Evolutionary conservation across 2,113 vertebrate genomes (phyloP), one percentile per base, ranked within the genome.

Genomic region (Onychorhynchus coronatus): DNA sequence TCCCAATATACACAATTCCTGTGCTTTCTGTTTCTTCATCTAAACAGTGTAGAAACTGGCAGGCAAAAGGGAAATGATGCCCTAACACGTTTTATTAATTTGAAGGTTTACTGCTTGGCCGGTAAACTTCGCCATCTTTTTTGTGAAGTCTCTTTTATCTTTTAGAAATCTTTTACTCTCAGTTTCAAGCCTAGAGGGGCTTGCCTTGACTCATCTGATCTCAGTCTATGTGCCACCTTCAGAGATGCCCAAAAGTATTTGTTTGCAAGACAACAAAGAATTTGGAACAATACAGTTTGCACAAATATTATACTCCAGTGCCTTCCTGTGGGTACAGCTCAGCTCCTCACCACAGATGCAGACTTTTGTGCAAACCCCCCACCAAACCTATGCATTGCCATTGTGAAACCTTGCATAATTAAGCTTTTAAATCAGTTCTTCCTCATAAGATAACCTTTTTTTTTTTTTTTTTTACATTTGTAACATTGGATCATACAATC

Each of bases 361-460:
- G 37, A 28, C 10, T 88, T 93, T 24, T 82, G 16, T 63, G 35
- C 44, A 72, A 56, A 4, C 4, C 11, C 4, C 1, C 6, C 6
- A 11, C 50, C 4, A 30, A 85, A 59, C 4, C 12, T 39, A 14
- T 3, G 19, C 5, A 11, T 52, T 65, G 27, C 58, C 3, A 2
- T 72, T 76, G 24, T 78, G 37, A 61, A 49, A 53, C 16, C 15
- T 30, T 55, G 47, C 30, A 28, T 44, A 76, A 49, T 55, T 58
- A 79, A 89, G 25, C 30, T 93, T 88, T 91, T 55, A 24, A 61
- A 85, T 67, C 31, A 42, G 12, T 55, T 87, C 21, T 67, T 79
- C 84, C 65, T 87, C 14, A 11, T 93, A 93, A 96, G 91, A 93
- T 92, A 65, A 93, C 88, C 75, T 41, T 91, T 96, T 89, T 21